These are phyloP conservation scores for Glareola pratincola DNA, from an alignment of 2,113 vertebrate genomes.

Conservation along the genomic window DNA sequence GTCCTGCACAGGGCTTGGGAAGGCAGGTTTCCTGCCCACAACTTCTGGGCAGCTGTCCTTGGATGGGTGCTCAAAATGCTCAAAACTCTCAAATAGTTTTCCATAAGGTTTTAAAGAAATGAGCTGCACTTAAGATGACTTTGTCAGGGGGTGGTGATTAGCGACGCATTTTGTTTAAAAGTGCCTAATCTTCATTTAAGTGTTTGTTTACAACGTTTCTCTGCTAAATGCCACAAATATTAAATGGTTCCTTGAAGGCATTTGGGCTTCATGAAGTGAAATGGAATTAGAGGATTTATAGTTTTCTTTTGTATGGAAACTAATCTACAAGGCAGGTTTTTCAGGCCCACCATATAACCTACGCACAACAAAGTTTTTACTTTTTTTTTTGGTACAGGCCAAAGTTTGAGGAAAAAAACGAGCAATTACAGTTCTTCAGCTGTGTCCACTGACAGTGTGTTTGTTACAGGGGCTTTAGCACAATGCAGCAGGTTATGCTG, in stretches of 20 bases:
- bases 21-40: neutral
- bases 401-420: neutral
- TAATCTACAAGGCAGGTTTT: neutral
- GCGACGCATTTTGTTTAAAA: neutral
- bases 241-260: neutral
- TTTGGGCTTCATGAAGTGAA: neutral
- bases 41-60: neutral
- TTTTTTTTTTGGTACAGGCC: neutral
- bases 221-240: neutral
- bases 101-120: neutral
- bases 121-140: neutral
- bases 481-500: neutral
- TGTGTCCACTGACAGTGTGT: neutral
- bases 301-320: neutral
- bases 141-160: neutral
- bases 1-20: neutral
- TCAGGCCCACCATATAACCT: neutral
- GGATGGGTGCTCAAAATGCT: neutral
- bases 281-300: neutral
- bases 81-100: neutral
- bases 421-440: neutral
- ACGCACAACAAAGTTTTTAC: neutral
- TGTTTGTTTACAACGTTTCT: neutral
- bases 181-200: neutral
- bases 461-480: neutral